These are phyloP conservation scores for Dendrolimus kikuchii DNA, from an alignment of 1,140 invertebrate genomes.

Conservation along the genomic window DNA sequence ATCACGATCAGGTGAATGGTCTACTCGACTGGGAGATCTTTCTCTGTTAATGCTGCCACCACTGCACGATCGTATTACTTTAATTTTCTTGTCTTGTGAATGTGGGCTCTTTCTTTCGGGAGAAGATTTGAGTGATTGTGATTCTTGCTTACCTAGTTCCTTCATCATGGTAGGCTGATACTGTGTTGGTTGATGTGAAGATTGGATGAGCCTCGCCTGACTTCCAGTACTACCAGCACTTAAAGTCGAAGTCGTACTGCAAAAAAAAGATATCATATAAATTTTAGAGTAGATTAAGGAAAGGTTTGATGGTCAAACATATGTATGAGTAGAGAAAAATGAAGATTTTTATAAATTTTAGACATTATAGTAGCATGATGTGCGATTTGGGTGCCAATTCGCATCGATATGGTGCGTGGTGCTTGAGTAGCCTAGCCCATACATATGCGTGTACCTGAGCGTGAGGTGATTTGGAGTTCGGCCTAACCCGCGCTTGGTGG, in stretches of 20 bases:
- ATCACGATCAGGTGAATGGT: slow-evolving; percentile 53
- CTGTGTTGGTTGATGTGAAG: slow-evolving; percentile 91
- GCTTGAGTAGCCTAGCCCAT: slow-evolving; percentile 35
- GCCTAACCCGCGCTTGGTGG: slow-evolving; percentile 83
- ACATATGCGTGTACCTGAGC: slow-evolving; percentile 77
- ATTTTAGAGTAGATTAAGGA: slow-evolving; percentile 1
- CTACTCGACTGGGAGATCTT: slow-evolving; percentile 48
- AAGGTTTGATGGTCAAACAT: slow-evolving; percentile 32
- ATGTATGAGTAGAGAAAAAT: slow-evolving; percentile 60
- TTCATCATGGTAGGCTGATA: slow-evolving; percentile 89
- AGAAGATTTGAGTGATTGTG: slow-evolving; percentile 64
- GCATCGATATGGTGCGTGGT: slow-evolving; percentile 33
- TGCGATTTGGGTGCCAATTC: slow-evolving; percentile 29
- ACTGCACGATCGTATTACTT: slow-evolving; percentile 64
- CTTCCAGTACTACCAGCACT: slow-evolving; percentile 94
- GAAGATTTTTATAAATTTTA: neutral
- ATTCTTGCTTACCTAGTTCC: slow-evolving; percentile 86
- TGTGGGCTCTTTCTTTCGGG: slow-evolving; percentile 50
- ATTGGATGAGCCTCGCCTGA: slow-evolving; percentile 93
- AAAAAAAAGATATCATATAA: neutral
- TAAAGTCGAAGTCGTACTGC: slow-evolving; percentile 92
- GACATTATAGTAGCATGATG: slow-evolving; percentile 13
- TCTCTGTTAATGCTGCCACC: slow-evolving; percentile 65
- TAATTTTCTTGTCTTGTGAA: slow-evolving; percentile 50
- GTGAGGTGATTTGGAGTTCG: slow-evolving; percentile 94